Conservation (phyloP, 2,113 vertebrate genomes). For the Crotalus helleri region DNA sequence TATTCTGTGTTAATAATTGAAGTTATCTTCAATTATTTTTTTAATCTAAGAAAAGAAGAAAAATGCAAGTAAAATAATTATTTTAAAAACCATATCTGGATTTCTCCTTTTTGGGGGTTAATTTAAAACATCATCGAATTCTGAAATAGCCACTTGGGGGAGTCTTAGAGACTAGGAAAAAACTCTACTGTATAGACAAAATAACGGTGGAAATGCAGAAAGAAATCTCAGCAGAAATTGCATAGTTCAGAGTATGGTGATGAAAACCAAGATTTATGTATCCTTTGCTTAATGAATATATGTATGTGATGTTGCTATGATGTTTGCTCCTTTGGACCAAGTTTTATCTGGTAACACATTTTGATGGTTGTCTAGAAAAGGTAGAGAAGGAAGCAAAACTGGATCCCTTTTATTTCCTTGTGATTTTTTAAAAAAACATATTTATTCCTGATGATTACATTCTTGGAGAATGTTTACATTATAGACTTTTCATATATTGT, state of each 20-base stretch:
- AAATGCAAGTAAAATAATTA: not conserved
- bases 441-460: not conserved
- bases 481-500: not conserved
- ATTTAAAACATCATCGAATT: not conserved
- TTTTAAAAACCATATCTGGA: not conserved
- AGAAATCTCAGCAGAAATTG: not conserved
- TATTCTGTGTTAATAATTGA: not conserved
- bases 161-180: not conserved
- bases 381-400: not conserved
- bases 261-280: not conserved
- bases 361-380: not conserved
- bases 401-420: not conserved
- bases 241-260: not conserved
- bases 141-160: conserved; percentile 11
- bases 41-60: not conserved
- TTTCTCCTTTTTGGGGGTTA: not conserved
- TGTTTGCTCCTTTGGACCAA: not conserved
- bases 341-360: not conserved
- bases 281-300: not conserved
- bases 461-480: not conserved
- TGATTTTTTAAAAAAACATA: not conserved
- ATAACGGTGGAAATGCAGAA: not conserved
- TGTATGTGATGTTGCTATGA: too few species aligned
- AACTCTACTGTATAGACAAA: not conserved
- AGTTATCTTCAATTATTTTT: not conserved